Percentiles rank a stretch among this genome's conserved stretches.
Conservation (phyloP, 2,113 vertebrate genomes). For the Indicator indicator region DNA sequence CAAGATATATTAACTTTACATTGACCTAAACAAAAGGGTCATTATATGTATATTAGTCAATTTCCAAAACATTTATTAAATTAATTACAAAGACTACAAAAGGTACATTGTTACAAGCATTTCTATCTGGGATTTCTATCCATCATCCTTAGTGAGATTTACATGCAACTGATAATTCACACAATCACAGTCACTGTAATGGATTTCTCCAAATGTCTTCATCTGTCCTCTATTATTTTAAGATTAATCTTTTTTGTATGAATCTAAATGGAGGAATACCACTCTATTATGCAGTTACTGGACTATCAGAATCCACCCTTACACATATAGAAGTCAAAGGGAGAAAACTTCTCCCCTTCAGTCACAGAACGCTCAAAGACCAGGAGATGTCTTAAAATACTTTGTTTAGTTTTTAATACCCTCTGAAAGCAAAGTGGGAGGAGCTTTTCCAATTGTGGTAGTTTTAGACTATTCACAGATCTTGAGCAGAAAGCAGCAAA, state of each 20-base stretch:
- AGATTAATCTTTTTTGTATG: background rate
- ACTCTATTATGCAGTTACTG: background rate
- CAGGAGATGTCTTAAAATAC: background rate
- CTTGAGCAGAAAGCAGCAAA: no score
- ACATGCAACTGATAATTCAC: background rate
- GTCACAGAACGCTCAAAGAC: background rate
- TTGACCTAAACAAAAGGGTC: slow-evolving; percentile 64
- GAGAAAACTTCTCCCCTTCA: background rate
- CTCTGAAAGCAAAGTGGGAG: background rate
- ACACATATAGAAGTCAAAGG: background rate
- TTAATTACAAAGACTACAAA: slow-evolving; percentile 55
- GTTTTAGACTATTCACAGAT: no score
- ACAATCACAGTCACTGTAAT: background rate
- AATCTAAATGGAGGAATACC: background rate
- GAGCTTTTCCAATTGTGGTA: background rate
- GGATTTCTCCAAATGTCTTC: background rate
- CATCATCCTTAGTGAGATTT: slow-evolving; percentile 20
- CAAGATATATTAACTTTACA: slow-evolving; percentile 63
- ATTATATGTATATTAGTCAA: slow-evolving; percentile 58
- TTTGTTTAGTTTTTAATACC: background rate
- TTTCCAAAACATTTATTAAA: slow-evolving; percentile 40
- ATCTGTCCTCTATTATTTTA: background rate
- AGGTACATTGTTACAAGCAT: background rate
- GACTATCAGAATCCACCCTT: background rate
- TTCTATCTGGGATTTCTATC: slow-evolving; percentile 3